Evolutionary conservation across 1,140 invertebrate genomes (phyloP), one percentile per base, ranked within the genome.

Genomic region (Luehdorfia chinensis): DNA sequence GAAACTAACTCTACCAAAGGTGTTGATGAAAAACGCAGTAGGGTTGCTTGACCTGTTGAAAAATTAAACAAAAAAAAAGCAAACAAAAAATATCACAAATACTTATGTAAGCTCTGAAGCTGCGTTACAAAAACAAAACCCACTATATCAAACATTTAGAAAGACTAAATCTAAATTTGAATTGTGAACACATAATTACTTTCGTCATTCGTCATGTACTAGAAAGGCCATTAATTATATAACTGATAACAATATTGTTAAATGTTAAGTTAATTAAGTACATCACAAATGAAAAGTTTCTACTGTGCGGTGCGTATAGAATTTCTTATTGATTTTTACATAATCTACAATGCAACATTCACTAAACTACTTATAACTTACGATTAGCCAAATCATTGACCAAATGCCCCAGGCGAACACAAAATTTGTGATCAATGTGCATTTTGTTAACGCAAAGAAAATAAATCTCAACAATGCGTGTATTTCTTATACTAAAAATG

Each of bases 1-100:
- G 87, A 92, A 91, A 84, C 90, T 90, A 87, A 90, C 90, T 80
- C 84, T 87, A 87, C 76, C 75, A 88, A 92, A 88, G 76, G 90
- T 91, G 89, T 91, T 88, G 88, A 89, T 90, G 89, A 91, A 89
- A 91, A 91, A 90, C 89, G 89, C 86, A 87, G 90, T 89, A 83
- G 90, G 89, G 86, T 89, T 90, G 86, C 88, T 89, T 89, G 88
- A 90, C 88, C 90, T 90, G 89, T 91, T 92, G 91, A 89, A 92
- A 88, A 89, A 89, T 90, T 85, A 78, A 84, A 77, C 79, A 71
- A 78, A 84, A 84, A 79, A 79, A 56, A 77, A 83, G 73, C 67
- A 75, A 71, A 79, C 66, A 71, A 2, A 41, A 41, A 79, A 68
- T 76, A 65, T 72, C 49, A 74, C 75, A 39, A 50, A 63, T 66